phyloP scores from a whole-genome alignment of 2,113 vertebrate species.

The Lamprologus speciosus region DNA sequence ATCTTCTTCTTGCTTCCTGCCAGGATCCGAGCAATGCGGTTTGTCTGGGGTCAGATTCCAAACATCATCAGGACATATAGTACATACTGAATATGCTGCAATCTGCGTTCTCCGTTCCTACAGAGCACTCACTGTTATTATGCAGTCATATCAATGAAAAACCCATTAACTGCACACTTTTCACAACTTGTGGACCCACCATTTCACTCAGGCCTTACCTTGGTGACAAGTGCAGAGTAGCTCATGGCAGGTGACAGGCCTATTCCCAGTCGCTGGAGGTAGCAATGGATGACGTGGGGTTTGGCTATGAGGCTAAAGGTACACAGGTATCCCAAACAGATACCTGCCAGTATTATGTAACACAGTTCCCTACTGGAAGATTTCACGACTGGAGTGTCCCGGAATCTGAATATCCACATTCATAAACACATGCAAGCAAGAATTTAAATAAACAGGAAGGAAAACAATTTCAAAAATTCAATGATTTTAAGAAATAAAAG shows the following conservation, averaged over 20 bases:
- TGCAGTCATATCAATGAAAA: neutral
- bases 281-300: constrained; percentile 89
- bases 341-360: constrained; percentile 95
- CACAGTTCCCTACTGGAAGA: constrained; percentile 96
- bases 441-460: neutral
- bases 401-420: constrained; percentile 50
- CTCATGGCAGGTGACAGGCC: constrained; percentile 92
- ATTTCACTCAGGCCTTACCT: constrained; percentile 16
- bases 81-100: neutral
- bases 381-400: constrained; percentile 96
- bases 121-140: neutral
- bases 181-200: neutral
- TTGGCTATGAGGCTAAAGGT: constrained; percentile 96
- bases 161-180: neutral
- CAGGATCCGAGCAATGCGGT: constrained; percentile 94
- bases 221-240: constrained; percentile 64
- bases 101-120: neutral
- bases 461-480: neutral
- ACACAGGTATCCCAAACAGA: constrained; percentile 95
- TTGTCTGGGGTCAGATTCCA: constrained; percentile 68
- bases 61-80: neutral
- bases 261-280: constrained; percentile 91
- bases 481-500: neutral
- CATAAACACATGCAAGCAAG: neutral
- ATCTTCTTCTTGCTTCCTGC: constrained; percentile 99